Percentiles rank a stretch among this genome's conserved stretches.
Evolutionary conservation across 1,140 invertebrate genomes (phyloP).

Genomic region (Neuroterus valhalla): DNA sequence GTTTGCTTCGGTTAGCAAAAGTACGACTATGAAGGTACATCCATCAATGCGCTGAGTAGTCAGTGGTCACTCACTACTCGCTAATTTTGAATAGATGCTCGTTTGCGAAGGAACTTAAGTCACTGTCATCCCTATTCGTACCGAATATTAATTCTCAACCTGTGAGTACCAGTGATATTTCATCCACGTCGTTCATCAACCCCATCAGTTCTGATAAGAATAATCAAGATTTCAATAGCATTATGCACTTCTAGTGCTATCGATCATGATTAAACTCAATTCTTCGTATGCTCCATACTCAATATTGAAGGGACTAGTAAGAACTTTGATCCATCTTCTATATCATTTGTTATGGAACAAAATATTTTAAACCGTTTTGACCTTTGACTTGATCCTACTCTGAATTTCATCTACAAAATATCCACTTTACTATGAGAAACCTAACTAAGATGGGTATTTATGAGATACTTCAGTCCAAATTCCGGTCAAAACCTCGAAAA

Average conservation of each 20-base stretch:
- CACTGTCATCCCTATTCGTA: background rate
- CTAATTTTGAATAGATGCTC: slow-evolving; percentile 47
- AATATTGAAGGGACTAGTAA: background rate
- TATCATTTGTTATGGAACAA: background rate
- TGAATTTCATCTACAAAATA: no score
- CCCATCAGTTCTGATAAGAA: slow-evolving; percentile 21
- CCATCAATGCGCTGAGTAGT: background rate
- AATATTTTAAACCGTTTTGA: no score
- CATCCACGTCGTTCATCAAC: background rate
- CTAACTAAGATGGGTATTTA: no score
- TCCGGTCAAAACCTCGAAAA: no score
- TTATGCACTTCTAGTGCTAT: slow-evolving; percentile 1
- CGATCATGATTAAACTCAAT: slow-evolving; percentile 12
- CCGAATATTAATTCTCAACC: background rate
- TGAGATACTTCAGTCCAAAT: no score
- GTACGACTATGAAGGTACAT: background rate
- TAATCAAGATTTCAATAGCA: slow-evolving; percentile 26
- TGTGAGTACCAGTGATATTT: slow-evolving; percentile 1
- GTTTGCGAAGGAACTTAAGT: slow-evolving; percentile 36
- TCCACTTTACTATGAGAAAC: no score
- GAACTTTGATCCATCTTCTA: background rate
- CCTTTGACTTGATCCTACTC: no score
- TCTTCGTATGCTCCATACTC: background rate
- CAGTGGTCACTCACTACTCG: background rate
- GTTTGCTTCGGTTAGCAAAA: background rate